Evolutionary conservation across 2,113 vertebrate genomes (phyloP).

Genomic region (Megaceryle torquata): DNA sequence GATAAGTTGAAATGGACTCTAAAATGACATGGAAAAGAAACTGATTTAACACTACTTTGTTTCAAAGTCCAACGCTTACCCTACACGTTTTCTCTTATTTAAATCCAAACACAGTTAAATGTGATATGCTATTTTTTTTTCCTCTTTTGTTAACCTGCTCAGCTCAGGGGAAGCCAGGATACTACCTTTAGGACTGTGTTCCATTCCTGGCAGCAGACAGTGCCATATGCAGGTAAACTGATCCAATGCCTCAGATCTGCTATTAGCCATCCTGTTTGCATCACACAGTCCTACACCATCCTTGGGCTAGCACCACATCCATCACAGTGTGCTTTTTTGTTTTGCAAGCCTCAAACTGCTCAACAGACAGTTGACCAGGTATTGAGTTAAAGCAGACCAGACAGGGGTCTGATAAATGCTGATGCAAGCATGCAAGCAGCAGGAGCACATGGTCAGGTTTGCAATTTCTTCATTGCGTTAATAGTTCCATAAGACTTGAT

Average conservation of each 20-base stretch:
- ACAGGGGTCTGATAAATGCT: neutral
- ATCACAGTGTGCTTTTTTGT: neutral
- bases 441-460: rapidly evolving
- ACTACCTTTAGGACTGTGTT: rapidly evolving
- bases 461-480: neutral
- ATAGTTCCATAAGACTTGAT: neutral
- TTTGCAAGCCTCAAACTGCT: neutral
- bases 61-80: neutral
- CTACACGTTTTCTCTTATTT: neutral
- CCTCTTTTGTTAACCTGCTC: neutral
- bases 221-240: neutral
- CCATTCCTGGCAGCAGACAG: neutral
- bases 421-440: neutral
- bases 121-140: neutral
- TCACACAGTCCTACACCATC: neutral
- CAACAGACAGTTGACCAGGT: neutral
- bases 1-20: neutral
- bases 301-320: neutral
- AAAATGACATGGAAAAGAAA: neutral
- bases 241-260: neutral
- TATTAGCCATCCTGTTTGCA: neutral
- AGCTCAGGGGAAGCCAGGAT: neutral
- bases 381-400: neutral
- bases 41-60: neutral
- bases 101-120: neutral